phyloP scores from a whole-genome alignment of 2,113 vertebrate genomes.

The Ciconia maguari region DNA sequence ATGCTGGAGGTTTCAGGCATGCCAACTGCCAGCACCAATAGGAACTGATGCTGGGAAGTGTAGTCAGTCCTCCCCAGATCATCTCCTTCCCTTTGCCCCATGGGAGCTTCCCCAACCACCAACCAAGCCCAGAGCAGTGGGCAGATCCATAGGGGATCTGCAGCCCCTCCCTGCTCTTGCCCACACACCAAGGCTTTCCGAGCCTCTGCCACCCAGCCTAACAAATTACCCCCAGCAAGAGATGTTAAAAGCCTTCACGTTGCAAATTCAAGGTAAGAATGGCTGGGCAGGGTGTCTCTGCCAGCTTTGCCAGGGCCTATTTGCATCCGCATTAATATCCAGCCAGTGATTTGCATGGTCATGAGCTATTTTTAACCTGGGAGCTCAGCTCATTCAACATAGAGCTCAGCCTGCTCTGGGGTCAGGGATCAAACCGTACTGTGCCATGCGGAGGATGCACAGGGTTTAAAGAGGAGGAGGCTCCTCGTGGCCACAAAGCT shows the following conservation, averaged over 20 bases:
- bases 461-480: neutral
- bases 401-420: neutral
- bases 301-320: conserved; percentile 17
- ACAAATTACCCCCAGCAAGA: neutral
- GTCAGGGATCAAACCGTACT: neutral
- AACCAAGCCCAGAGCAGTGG: neutral
- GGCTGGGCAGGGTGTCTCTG: neutral
- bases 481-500: neutral
- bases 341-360: conserved; percentile 17
- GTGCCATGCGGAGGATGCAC: rapidly evolving
- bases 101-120: neutral
- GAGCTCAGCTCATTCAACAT: neutral
- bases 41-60: rapidly evolving
- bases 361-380: conserved; percentile 39
- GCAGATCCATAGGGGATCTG: too few species aligned
- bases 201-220: neutral
- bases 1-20: rapidly evolving
- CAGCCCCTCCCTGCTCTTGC: neutral
- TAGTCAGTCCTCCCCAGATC: neutral
- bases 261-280: neutral
- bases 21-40: rapidly evolving
- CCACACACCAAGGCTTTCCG: rapidly evolving
- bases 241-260: neutral
- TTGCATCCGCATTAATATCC: neutral
- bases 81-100: neutral